Percentiles rank a stretch among this genome's conserved stretches.
phyloP scores from a whole-genome alignment of 2,888 invertebrate genomes.

The Ferdinandea cuprea region DNA sequence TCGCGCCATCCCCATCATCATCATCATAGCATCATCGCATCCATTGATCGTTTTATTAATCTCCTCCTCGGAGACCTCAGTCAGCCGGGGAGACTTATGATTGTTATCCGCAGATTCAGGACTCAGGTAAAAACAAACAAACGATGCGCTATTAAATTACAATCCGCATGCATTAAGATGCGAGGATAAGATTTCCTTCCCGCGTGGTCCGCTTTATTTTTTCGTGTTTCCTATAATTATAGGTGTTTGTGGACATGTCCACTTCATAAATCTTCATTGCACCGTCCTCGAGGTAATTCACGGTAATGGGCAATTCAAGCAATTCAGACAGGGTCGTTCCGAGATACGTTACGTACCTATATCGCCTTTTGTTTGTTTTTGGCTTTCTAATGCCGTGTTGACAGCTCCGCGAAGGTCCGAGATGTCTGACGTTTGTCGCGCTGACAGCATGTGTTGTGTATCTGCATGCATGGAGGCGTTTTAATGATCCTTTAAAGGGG shows the following conservation, averaged over 20 bases:
- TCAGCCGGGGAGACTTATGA: slow-evolving; percentile 43
- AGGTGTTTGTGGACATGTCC: slow-evolving; percentile 75
- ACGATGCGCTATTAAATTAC: slow-evolving; percentile 72
- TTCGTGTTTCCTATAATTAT: slow-evolving; percentile 70
- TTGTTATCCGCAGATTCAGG: slow-evolving; percentile 59
- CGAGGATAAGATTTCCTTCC: slow-evolving; percentile 58
- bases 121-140: slow-evolving; percentile 64
- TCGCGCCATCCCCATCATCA: slow-evolving; percentile 25
- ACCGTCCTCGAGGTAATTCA: slow-evolving; percentile 69
- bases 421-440: slow-evolving; percentile 57
- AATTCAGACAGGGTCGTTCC: slow-evolving; percentile 59
- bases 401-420: slow-evolving; percentile 54
- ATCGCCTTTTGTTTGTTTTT: slow-evolving; percentile 1
- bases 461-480: slow-evolving; percentile 48
- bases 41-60: slow-evolving; percentile 74
- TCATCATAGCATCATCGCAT: slow-evolving; percentile 52
- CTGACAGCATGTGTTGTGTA: slow-evolving; percentile 1
- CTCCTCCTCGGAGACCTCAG: slow-evolving; percentile 38
- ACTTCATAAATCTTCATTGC: slow-evolving; percentile 75
- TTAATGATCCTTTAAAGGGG: slow-evolving; percentile 71
- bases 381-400: slow-evolving; percentile 62
- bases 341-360: slow-evolving; percentile 29
- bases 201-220: slow-evolving; percentile 30
- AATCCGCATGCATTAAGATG: slow-evolving; percentile 72
- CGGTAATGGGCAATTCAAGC: slow-evolving; percentile 68